phyloP scores from a whole-genome alignment of 2,888 invertebrate species.

The Uloborus plumipes region DNA sequence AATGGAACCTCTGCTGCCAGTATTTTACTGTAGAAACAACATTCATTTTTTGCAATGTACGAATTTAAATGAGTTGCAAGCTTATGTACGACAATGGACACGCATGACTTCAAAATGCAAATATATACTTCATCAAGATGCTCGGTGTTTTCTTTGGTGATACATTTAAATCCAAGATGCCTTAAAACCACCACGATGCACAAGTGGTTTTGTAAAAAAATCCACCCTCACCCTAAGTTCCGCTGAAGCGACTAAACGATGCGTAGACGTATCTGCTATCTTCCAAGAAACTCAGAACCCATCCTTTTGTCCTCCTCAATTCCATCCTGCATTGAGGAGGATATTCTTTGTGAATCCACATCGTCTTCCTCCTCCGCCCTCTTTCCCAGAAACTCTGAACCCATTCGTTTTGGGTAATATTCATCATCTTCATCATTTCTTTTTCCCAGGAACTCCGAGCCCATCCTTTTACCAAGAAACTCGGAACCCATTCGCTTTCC shows the following conservation, averaged over 20 bases:
- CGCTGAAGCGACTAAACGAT: neutral
- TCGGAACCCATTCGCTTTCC: constrained; percentile 60
- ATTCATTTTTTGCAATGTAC: too few species aligned
- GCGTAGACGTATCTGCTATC: constrained; percentile 38
- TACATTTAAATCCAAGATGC: too few species aligned
- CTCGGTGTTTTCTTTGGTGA: too few species aligned
- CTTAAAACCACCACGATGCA: too few species aligned
- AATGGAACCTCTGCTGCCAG: too few species aligned
- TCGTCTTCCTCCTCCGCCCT: neutral
- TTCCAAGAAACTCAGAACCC: constrained; percentile 66
- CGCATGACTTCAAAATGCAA: too few species aligned
- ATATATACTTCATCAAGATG: too few species aligned
- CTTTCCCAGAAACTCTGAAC: constrained; percentile 58
- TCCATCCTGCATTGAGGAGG: constrained; percentile 3
- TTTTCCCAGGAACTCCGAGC: constrained; percentile 47
- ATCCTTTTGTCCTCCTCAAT: constrained; percentile 57
- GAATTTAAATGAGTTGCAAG: too few species aligned
- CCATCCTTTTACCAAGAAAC: constrained; percentile 52
- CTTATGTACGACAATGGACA: too few species aligned
- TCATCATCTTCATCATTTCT: neutral
- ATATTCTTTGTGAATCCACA: neutral
- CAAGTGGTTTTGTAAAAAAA: too few species aligned
- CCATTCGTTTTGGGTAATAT: constrained; percentile 43
- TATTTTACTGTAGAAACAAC: too few species aligned
- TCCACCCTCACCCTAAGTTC: constrained; percentile 53